Conservation (phyloP, 2,888 invertebrate genomes). For the Caenorhabditis zanzibari region DNA sequence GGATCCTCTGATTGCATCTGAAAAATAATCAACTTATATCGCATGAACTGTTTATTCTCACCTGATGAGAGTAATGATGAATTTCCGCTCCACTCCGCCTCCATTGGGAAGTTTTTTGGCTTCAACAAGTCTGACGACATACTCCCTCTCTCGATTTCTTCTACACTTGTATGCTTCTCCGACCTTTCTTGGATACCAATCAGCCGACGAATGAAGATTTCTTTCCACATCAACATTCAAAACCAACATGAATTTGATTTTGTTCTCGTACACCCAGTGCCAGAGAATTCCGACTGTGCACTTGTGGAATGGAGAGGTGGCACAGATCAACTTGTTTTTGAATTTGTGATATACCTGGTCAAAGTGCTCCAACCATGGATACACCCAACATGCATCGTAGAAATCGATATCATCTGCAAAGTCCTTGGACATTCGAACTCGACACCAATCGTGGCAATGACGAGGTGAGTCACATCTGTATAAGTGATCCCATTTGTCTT, state of each 20-base stretch:
- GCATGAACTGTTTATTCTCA: conserved; percentile 7
- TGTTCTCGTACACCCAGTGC: conserved; percentile 43
- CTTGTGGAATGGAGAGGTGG: conserved; percentile 23
- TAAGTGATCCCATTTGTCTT: conserved; percentile 31
- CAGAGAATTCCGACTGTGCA: conserved; percentile 14
- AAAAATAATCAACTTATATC: neutral
- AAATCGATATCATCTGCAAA: conserved; percentile 14
- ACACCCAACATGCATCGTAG: conserved; percentile 29
- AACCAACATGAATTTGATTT: conserved; percentile 20
- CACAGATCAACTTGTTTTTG: conserved; percentile 8
- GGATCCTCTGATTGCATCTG: neutral
- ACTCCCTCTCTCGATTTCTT: conserved; percentile 9
- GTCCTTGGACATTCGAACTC: conserved; percentile 7
- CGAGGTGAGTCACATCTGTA: conserved; percentile 17
- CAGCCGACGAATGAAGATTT: neutral
- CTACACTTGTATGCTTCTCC: neutral
- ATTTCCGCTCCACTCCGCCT: conserved; percentile 10
- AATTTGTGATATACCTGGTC: neutral
- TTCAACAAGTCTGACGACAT: conserved; percentile 3
- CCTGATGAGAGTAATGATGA: conserved; percentile 16
- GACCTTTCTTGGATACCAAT: conserved; percentile 10
- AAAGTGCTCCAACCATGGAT: conserved; percentile 17
- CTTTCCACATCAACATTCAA: conserved; percentile 13
- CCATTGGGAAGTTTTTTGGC: neutral
- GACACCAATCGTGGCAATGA: conserved; percentile 35